These are phyloP conservation scores for Zaprionus inermis DNA, from an alignment of 1,140 invertebrate species.

Conservation along the genomic window DNA sequence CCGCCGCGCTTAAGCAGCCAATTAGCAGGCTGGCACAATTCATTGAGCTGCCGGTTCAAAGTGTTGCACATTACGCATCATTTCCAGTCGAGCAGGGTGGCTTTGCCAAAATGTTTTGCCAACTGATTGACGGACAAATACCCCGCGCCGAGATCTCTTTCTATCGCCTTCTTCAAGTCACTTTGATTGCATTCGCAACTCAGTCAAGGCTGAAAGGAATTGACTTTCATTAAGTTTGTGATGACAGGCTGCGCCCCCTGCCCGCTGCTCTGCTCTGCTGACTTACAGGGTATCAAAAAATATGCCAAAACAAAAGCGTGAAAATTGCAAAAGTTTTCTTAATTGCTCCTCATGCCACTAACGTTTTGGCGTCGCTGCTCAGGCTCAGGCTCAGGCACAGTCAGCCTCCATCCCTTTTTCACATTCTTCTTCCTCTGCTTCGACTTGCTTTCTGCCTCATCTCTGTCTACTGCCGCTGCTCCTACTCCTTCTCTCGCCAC, in stretches of 20 bases:
- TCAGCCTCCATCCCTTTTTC: neutral
- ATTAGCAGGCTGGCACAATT: constrained; percentile 60
- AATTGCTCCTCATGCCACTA: constrained; percentile 59
- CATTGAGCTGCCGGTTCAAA: constrained; percentile 72
- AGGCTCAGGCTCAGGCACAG: neutral
- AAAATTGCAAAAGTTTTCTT: constrained; percentile 81
- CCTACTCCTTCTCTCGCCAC: neutral
- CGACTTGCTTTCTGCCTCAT: neutral
- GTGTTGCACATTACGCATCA: constrained; percentile 77
- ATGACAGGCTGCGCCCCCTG: neutral
- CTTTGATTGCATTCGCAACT: neutral
- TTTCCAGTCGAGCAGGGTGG: constrained; percentile 44
- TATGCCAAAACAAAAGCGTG: constrained; percentile 71
- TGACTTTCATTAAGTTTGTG: neutral
- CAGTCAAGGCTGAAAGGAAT: neutral
- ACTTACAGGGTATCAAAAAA: constrained; percentile 35
- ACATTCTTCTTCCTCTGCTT: neutral
- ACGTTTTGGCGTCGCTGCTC: neutral
- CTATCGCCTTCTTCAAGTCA: too few species aligned
- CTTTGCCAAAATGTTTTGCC: neutral
- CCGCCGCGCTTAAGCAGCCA: constrained; percentile 51
- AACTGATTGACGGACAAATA: neutral
- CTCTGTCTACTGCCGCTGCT: neutral
- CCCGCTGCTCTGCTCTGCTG: neutral
- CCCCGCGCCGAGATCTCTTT: neutral